Evolutionary conservation across 2,797 vertebrate species (phyloP), one percentile per base, ranked within the genome.

Genomic region (Falco rusticolus): DNA sequence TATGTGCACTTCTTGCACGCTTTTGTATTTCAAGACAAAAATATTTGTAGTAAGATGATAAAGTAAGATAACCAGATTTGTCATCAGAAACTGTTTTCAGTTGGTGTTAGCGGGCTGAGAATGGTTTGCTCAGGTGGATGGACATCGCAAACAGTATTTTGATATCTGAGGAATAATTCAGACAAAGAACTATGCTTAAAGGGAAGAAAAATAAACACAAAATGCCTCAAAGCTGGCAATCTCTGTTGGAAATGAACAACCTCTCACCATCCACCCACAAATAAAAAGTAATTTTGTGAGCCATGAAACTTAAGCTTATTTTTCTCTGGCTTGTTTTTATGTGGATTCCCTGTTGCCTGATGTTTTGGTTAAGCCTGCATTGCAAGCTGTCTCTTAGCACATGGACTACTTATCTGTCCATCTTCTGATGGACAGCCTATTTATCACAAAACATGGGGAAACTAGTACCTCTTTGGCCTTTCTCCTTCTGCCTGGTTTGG

Each of bases 321-420:
- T 96, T 93, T 71, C 89, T 89, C 64, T 91, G 89, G 17, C 72
- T 93, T 80, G 82, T 65, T 78, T 75, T 88, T 59, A 26, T 93
- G 69, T 95, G 72, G 72, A 86, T 78, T 93, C 90, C 61, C 85
- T 37, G 34, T 65, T 90, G 84, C 71, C 75, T 94, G 43, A 68
- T 93, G 76, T 85, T 95, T 92, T 81, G 57, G 65, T 68, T 90
- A 47, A 96, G 89, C 72, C 76, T 86, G 59, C 17, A 2, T 53
- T 86, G 82, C 89, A 95, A 81, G 84, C 94, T 94, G 69, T 83
- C 71, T 89, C 76, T 90, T 79, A 89, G 63, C 82, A 65, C 86
- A 88, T 65, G 53, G 76, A 54, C 76, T 89, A 1, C 71, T 90
- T 83, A 61, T 85, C 82, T 87, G 81, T 77, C 84, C n/a, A 10